These are phyloP conservation scores for Didymodactylos carnosus DNA, from an alignment of 2,888 invertebrate species.

Conservation along the genomic window DNA sequence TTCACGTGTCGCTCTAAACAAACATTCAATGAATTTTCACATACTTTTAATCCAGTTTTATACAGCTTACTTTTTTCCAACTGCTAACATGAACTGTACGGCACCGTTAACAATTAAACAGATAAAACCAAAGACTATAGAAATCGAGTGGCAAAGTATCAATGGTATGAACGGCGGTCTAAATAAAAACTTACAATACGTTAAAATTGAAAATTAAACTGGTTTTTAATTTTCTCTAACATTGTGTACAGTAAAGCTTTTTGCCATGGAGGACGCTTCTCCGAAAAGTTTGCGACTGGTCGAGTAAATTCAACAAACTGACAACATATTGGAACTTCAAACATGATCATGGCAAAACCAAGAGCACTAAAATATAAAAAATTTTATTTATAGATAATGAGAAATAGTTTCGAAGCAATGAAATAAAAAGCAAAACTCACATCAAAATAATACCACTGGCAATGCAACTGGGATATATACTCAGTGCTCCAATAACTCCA, in stretches of 20 bases:
- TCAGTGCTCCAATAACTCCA: neutral
- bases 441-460: neutral
- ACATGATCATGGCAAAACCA: conserved; percentile 63
- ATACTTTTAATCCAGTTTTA: neutral
- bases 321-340: conserved; percentile 93
- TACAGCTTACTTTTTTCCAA: conserved; percentile 68
- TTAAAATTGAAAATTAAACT: neutral
- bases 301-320: conserved; percentile 84
- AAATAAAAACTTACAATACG: conserved; percentile 20
- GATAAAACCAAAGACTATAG: conserved; percentile 65
- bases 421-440: neutral
- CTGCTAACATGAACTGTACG: conserved; percentile 75
- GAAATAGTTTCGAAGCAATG: too few species aligned
- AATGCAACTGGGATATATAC: neutral
- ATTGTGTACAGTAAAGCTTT: conserved; percentile 61
- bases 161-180: conserved; percentile 62
- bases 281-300: conserved; percentile 56
- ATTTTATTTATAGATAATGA: neutral
- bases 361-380: conserved; percentile 41
- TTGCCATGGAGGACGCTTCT: conserved; percentile 66
- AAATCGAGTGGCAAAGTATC: conserved; percentile 51
- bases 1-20: conserved; percentile 20
- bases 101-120: conserved; percentile 68
- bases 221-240: conserved; percentile 44
- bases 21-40: too few species aligned